phyloP scores from a whole-genome alignment of 2,797 vertebrate genomes.

The Darevskia nairensis region DNA sequence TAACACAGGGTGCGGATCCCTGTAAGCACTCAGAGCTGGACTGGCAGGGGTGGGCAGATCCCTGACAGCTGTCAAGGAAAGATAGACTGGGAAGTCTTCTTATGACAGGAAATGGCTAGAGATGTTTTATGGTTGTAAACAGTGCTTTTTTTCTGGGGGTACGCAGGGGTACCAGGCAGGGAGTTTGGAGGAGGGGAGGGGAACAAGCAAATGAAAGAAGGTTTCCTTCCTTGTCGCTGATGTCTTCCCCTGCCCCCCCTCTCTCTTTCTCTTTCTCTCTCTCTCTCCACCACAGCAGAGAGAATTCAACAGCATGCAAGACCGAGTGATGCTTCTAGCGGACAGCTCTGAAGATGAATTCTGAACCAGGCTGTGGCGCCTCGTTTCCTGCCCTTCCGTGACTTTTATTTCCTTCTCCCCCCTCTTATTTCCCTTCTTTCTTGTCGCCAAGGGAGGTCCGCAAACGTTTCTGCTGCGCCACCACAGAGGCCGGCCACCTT shows the following conservation, averaged over 20 bases:
- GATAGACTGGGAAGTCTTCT: no score
- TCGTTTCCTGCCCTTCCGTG: constrained; percentile 45
- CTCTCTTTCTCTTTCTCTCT: not conserved
- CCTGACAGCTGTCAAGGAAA: no score
- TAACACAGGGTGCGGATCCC: no score
- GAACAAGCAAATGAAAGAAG: not conserved
- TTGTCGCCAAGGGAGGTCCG: constrained; percentile 3
- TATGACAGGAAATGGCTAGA: no score
- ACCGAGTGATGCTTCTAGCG: constrained; percentile 96
- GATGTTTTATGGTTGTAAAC: no score
- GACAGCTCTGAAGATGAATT: constrained; percentile 99
- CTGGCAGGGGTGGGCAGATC: no score
- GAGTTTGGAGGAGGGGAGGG: not conserved
- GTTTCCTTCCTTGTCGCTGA: not conserved
- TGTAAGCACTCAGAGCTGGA: no score
- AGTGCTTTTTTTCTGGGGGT: no score
- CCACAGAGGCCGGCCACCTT: constrained; percentile 52
- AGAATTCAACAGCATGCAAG: constrained; percentile 92
- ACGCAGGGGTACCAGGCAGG: no score
- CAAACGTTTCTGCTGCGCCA: constrained; percentile 53
- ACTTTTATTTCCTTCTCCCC: constrained; percentile 45
- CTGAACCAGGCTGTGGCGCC: constrained; percentile 75
- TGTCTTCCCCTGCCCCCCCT: not conserved
- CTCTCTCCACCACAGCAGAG: constrained; percentile 77
- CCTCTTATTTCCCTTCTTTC: not conserved